Conservation (phyloP, 2,797 vertebrate genomes). For the Hipposideros larvatus region DNA sequence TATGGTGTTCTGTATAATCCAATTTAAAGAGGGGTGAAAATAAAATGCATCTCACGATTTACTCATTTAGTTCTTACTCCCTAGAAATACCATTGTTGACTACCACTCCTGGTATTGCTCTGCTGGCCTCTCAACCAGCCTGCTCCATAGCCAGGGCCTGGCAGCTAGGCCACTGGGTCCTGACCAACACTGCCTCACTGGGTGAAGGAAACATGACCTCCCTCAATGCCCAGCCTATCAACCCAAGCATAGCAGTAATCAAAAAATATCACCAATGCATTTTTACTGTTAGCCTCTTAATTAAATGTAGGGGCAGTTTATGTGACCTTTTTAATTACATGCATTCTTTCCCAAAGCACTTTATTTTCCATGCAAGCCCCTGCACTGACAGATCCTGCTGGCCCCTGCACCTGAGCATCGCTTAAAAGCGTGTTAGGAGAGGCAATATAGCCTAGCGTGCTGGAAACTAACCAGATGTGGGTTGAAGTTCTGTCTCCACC, state of each 20-base stretch:
- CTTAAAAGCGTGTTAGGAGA: slow-evolving; percentile 20
- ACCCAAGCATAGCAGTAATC: not conserved
- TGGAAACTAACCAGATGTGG: slow-evolving; percentile 13
- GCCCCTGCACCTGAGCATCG: not conserved
- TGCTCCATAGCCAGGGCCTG: not conserved
- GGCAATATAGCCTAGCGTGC: not conserved
- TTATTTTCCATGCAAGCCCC: slow-evolving; percentile 28
- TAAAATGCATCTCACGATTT: not conserved
- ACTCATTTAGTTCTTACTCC: slow-evolving; percentile 26
- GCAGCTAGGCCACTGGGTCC: not conserved
- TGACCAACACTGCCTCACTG: not conserved
- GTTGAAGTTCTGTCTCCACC: not conserved
- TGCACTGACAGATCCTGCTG: not conserved
- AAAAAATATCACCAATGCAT: not conserved
- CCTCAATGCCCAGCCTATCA: not conserved
- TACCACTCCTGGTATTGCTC: not conserved
- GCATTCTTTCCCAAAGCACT: slow-evolving; percentile 33
- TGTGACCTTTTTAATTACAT: slow-evolving; percentile 15
- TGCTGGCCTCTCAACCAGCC: not conserved
- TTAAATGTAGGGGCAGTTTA: not conserved
- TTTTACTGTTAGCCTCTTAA: not conserved
- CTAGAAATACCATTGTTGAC: not conserved
- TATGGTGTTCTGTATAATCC: not conserved
- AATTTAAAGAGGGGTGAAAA: not conserved
- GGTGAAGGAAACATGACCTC: not conserved